Base-by-base conservation (phyloP, 2,888 invertebrate species). In the Lochmaea crataegi region DNA sequence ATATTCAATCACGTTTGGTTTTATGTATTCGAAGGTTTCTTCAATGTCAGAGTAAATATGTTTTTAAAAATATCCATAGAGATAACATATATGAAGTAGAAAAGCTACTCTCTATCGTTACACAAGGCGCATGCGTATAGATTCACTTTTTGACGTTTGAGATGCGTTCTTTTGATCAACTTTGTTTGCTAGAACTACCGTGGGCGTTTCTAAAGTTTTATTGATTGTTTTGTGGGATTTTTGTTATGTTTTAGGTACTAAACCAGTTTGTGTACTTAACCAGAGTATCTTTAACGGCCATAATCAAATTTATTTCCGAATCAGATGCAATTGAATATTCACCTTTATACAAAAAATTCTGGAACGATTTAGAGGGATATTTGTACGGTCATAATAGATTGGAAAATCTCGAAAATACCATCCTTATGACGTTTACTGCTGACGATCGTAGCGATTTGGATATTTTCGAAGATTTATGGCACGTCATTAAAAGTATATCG, bases 11-110 rank as follows among this genome's bases (percentile, higher is more conserved):
- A 82, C 45, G 75, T 82, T 3, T 76, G 73, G 70, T 82, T 80
- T 71, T 82, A 81, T 63, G 79, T 81, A n/a, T 75, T 83, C 42
- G 73, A 73, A 32, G 84, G 82, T 5, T 80, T 80, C 65, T 71
- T 76, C 12, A 71, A 80, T 74, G 42, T 76, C 22, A 73, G 75
- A 1, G 16, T 22, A 14, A 14, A 56, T 56, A 10, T 1, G 4
- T n/a, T 56, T 56, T 53, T 16, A 53, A 9, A 53, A 14, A 10
- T 41, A 41, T 41, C 10, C 12, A 42, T 42, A 42, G 12, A 42
- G 3, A 32, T 32, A 32, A 32, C 26, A 32, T 32, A 32, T 2
- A 32, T 32, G 26, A 4, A 5, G 26, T 32, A 5, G 26, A 22
- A 22, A 22, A 22, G 22, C n/a, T n/a, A n/a, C n/a, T n/a, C n/a